Conservation (phyloP, 2,888 invertebrate genomes). For the Choreutis nemorana region DNA sequence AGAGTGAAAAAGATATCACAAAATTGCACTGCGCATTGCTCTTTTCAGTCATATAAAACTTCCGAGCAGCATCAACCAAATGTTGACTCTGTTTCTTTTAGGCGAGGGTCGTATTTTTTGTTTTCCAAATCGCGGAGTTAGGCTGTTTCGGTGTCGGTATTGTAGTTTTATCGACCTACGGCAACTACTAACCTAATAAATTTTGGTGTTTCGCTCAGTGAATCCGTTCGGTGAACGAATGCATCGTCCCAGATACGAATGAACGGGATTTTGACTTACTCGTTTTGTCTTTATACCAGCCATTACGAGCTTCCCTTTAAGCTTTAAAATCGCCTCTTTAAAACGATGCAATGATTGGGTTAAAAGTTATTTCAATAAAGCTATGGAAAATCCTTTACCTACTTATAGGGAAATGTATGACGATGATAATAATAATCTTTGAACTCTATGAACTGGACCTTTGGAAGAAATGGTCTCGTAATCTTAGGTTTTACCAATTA, state of each 20-base stretch:
- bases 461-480: no score
- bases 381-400: no score
- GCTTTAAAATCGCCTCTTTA: no score
- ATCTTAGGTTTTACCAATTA: no score
- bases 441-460: no score
- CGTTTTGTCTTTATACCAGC: slow-evolving; percentile 27
- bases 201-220: slow-evolving; percentile 65
- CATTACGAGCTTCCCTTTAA: no score
- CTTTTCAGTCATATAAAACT: slow-evolving; percentile 58
- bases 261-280: slow-evolving; percentile 42
- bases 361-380: no score
- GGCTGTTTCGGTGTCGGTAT: slow-evolving; percentile 37
- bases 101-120: slow-evolving; percentile 47
- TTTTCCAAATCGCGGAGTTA: slow-evolving; percentile 38
- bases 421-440: no score
- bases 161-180: slow-evolving; percentile 63
- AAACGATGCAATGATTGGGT: no score
- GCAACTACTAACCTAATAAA: slow-evolving; percentile 67
- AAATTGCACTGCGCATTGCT: slow-evolving; percentile 64
- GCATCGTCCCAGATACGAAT: slow-evolving; percentile 62
- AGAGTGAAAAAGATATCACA: slow-evolving; percentile 65
- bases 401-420: no score
- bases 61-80: slow-evolving; percentile 34
- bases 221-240: slow-evolving; percentile 60
- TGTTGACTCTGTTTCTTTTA: slow-evolving; percentile 45